Evolutionary conservation across 2,888 invertebrate species (phyloP), one percentile per base, ranked within the genome.

Genomic region (Nematopogon swammerdamellus): DNA sequence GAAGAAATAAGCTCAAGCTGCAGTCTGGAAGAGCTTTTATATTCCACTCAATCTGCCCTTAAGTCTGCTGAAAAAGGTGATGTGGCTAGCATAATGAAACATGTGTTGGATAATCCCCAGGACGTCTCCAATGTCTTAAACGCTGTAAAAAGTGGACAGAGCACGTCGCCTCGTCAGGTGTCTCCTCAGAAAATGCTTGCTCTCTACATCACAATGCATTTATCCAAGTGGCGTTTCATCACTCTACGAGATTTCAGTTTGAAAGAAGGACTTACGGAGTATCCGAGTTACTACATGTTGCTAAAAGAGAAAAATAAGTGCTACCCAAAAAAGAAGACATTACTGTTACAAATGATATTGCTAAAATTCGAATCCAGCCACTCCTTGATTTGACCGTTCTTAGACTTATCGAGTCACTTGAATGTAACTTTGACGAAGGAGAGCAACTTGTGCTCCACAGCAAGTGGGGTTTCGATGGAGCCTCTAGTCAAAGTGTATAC

Each of bases 401-500:
- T 3, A 36, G 36, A 14, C 36, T 36, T 36, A 14, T 36, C n/a
- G 36, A 36, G 3, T 36, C 36, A 36, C 36, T 36, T 14, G 36
- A 36, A 14, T 14, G 8, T 8, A 36, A 14, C n/a, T 36, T 36
- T 14, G 36, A 14, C 11, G 36, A 14, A 36, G 36, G 36, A 14
- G 36, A 36, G n/a, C 36, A 36, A 14, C 36, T 36, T 36, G 36
- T 36, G 36, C 36, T 36, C n/a, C 36, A 36, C n/a, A 36, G 36
- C 36, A 36, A 36, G 36, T 36, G 36, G 36, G 51, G 48, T 19
- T 51, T 49, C 43, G 49, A 51, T 48, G 49, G 49, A 42, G 51
- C 51, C 17, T 49, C 51, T 1, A 47, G 45, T 36, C 49, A 49
- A 43, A 49, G 51, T 42, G 44, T 49, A 18, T 51, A 51, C 18